Conservation (phyloP, 2,113 vertebrate species). For the Sterna hirundo region DNA sequence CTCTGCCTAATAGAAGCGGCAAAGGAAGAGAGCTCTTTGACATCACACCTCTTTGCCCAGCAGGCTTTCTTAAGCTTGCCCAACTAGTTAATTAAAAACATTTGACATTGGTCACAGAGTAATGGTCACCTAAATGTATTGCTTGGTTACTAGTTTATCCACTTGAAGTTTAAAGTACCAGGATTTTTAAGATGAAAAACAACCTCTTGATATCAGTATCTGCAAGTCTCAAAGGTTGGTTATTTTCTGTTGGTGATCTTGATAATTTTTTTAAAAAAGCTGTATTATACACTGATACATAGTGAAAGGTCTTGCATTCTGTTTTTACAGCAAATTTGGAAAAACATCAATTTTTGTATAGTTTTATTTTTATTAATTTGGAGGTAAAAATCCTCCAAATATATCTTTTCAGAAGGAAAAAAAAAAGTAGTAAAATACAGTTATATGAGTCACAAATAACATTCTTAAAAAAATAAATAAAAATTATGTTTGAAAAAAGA, state of each 20-base stretch:
- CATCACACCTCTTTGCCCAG: background rate
- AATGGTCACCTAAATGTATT: background rate
- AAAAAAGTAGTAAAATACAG: background rate
- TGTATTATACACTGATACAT: background rate
- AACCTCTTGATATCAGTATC: background rate
- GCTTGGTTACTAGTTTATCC: background rate
- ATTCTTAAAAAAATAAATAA: background rate
- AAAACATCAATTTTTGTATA: fast-evolving
- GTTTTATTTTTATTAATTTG: background rate
- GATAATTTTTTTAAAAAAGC: background rate
- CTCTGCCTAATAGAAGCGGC: background rate
- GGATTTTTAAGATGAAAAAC: background rate
- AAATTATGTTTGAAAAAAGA: background rate
- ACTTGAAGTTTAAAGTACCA: background rate
- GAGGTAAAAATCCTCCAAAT: background rate
- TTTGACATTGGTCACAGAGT: slow-evolving; percentile 11
- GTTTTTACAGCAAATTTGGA: background rate
- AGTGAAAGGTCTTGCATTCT: background rate
- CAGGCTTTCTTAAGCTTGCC: background rate
- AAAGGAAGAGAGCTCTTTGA: background rate
- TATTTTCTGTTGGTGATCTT: background rate
- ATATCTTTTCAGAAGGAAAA: background rate
- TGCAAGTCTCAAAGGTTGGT: background rate
- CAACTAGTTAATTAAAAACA: slow-evolving; percentile 9
- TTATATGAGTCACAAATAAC: background rate